Evolutionary conservation across 2,888 invertebrate species (phyloP).

Genomic region (Piscicola geometra): DNA sequence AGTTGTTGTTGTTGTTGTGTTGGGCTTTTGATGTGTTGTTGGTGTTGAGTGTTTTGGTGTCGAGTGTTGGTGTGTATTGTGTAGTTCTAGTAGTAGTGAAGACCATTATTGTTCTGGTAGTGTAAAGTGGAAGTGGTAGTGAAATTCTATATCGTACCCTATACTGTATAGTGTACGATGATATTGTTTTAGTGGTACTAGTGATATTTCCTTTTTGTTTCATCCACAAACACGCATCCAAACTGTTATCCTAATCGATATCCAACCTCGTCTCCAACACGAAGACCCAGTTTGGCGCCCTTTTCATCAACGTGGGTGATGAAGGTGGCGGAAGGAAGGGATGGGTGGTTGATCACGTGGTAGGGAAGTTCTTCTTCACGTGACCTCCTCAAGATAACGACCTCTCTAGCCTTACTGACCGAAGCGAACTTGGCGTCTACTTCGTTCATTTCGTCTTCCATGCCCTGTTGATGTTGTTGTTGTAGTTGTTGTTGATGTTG

Average conservation of each 20-base stretch:
- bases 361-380: constrained; percentile 1
- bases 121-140: too few relatives aligned
- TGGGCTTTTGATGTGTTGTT: too few relatives aligned
- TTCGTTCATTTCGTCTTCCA: background rate
- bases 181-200: background rate
- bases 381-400: background rate
- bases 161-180: too few relatives aligned
- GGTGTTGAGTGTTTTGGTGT: too few relatives aligned
- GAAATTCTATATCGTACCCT: too few relatives aligned
- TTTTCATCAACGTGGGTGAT: constrained; percentile 8
- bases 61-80: too few relatives aligned
- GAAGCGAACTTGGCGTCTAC: background rate
- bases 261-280: background rate
- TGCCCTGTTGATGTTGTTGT: too few relatives aligned
- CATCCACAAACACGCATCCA: background rate
- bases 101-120: too few relatives aligned
- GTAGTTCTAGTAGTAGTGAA: too few relatives aligned
- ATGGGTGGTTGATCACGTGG: constrained; percentile 1
- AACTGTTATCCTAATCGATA: background rate
- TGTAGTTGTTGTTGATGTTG: too few relatives aligned
- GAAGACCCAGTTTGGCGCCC: background rate
- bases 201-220: background rate
- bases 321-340: background rate
- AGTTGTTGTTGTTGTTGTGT: too few relatives aligned
- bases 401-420: background rate